Conservation (phyloP, 1,140 invertebrate genomes). For the Caenorhabditis elegans region DNA sequence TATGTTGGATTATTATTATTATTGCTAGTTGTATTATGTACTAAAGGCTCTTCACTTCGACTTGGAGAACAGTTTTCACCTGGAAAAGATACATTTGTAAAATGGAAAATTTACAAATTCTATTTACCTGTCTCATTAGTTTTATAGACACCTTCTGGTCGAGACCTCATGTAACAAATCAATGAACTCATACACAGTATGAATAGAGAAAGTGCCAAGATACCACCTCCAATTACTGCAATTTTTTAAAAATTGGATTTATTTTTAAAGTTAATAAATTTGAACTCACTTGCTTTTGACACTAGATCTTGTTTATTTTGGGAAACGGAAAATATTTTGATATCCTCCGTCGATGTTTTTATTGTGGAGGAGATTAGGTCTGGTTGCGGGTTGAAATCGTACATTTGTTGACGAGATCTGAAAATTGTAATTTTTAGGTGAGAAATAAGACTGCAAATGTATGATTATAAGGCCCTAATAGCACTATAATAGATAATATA, state of each 20-base stretch:
- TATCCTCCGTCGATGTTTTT: conserved; percentile 22
- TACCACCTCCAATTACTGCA: conserved; percentile 16
- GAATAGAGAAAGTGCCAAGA: background rate
- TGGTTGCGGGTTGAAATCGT: background rate
- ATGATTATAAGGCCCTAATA: too few relatives aligned
- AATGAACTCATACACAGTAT: conserved; percentile 34
- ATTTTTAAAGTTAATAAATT: background rate
- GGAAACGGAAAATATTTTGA: conserved; percentile 30
- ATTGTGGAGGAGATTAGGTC: background rate
- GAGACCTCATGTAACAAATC: conserved; percentile 47
- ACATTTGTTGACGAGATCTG: conserved; percentile 26
- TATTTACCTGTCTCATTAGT: conserved; percentile 41
- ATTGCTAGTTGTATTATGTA: background rate
- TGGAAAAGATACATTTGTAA: conserved; percentile 68
- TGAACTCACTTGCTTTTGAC: conserved; percentile 33
- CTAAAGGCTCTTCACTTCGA: conserved; percentile 2
- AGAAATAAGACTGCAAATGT: too few relatives aligned
- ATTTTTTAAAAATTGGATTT: background rate
- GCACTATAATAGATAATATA: too few relatives aligned
- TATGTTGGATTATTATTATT: background rate
- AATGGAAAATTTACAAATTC: background rate
- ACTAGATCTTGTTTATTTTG: conserved; percentile 15
- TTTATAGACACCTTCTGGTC: conserved; percentile 51
- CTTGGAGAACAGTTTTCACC: conserved; percentile 22
- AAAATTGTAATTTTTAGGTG: too few relatives aligned